A percentile compares a stretch with the other conserved stretches of the same genome.
Evolutionary conservation across 2,888 invertebrate genomes (phyloP).

Genomic region (Eupithecia insigniata): DNA sequence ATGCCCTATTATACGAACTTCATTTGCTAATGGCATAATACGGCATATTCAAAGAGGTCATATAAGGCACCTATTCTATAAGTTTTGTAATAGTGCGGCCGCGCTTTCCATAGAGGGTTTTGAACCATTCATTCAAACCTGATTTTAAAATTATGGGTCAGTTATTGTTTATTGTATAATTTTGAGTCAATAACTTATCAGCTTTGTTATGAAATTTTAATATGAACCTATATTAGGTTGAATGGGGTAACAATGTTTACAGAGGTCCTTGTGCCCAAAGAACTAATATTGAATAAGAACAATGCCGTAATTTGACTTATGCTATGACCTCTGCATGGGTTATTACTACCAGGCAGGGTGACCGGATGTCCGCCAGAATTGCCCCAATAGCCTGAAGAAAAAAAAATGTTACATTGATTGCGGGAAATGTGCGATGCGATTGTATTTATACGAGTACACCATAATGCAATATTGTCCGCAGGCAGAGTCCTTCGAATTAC

Average conservation of each 20-base stretch:
- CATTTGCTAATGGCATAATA: conserved; percentile 61
- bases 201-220: conserved; percentile 27
- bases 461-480: not conserved
- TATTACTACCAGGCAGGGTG: not conserved
- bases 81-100: conserved; percentile 45
- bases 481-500: not conserved
- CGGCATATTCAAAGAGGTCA: conserved; percentile 49
- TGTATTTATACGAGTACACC: not conserved
- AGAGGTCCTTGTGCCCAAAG: conserved; percentile 33
- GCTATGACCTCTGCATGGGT: conserved; percentile 1
- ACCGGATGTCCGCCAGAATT: not conserved
- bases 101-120: conserved; percentile 19
- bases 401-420: not conserved
- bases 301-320: conserved; percentile 9
- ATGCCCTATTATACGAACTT: conserved; percentile 48
- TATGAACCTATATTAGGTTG: conserved; percentile 20
- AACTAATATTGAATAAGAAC: conserved; percentile 14
- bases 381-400: not conserved
- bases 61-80: conserved; percentile 48
- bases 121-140: conserved; percentile 32
- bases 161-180: conserved; percentile 28
- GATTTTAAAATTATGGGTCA: conserved; percentile 33
- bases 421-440: not conserved
- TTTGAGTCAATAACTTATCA: conserved; percentile 30
- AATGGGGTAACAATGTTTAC: conserved; percentile 10